phyloP scores from a whole-genome alignment of 2,888 invertebrate species.

The Morpho helenor region DNA sequence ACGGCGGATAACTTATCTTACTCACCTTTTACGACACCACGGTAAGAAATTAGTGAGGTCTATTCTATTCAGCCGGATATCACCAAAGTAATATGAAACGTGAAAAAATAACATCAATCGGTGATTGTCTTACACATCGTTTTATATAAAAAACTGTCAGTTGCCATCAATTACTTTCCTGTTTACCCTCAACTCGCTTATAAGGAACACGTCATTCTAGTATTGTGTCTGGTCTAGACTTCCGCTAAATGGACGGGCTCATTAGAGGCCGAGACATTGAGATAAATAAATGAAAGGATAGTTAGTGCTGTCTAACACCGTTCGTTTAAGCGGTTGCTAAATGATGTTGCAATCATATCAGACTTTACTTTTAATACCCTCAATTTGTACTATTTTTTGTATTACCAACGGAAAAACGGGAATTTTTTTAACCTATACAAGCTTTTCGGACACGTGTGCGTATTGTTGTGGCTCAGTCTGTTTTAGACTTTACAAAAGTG shows the following conservation, averaged over 20 bases:
- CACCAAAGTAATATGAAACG: not conserved
- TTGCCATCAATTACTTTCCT: slow-evolving; percentile 23
- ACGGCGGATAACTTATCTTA: too few relatives aligned
- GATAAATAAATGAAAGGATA: slow-evolving; percentile 13
- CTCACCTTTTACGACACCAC: too few relatives aligned
- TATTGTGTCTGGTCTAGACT: slow-evolving; percentile 22
- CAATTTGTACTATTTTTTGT: not conserved
- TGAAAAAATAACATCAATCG: not conserved
- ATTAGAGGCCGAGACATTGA: slow-evolving; percentile 8
- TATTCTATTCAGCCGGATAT: too few relatives aligned
- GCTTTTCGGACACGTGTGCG: too few relatives aligned
- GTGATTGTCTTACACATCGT: not conserved
- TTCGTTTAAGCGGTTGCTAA: slow-evolving; percentile 5
- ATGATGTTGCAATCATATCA: slow-evolving; percentile 4
- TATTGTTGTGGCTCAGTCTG: too few relatives aligned
- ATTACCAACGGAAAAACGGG: too few relatives aligned
- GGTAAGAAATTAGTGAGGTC: too few relatives aligned
- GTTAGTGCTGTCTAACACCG: slow-evolving; percentile 10
- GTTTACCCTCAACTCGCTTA: slow-evolving; percentile 16
- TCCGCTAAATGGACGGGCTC: slow-evolving; percentile 17
- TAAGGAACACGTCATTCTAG: slow-evolving; percentile 24
- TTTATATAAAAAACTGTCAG: slow-evolving; percentile 18
- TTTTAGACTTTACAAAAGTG: too few relatives aligned
- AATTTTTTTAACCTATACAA: too few relatives aligned
- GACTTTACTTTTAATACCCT: not conserved